Evolutionary conservation across 2,113 vertebrate species (phyloP), one percentile per base, ranked within the genome.

Genomic region (Picathartes gymnocephalus): DNA sequence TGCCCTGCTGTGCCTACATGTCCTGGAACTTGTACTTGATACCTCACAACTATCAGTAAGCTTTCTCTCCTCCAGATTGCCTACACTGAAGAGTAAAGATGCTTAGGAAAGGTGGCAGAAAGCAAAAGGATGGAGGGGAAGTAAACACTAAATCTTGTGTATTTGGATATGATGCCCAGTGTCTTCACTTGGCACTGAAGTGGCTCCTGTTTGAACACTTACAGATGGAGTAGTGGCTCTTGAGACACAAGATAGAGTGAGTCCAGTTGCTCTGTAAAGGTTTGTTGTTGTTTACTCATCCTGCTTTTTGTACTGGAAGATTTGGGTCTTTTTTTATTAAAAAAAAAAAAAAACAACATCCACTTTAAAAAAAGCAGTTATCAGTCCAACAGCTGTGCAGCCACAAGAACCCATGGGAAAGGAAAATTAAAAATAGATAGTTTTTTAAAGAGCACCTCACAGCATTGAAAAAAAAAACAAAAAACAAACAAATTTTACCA

Each of bases 361-460:
- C 11, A 72, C 69, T 91, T 85, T 44, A 28, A 92, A 89, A 86
- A 90, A 84, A 77, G 22, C 62, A 76, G 4, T n/a, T 71, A 37
- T 68, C 31, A 88, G 44, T 56, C 47, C 53, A 88, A 78, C 64
- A 96, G 51, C 79, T 94, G 91, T 79, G 77, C 24, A 57, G 28
- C 23, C 40, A 58, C 53, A 69, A 73, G 57, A 96, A 81, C 23
- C 24, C 31, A 70, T 5, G 13, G n/a, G 35, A 92, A 88, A 83
- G 24, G 11, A 92, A 30, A 93, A 87, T 39, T 92, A 80, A 93
- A 97, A 96, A 87, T 77, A 94, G 62, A 35, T 62, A 15, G 4
- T 33, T 96, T 51, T 92, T 80, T 33, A 62, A 91, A 95, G 58
- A 81, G 8, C 31, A 61, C 88, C 92, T 86, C 47, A 61, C 42